Evolutionary conservation across 2,888 invertebrate species (phyloP).

Genomic region (Cryptocephalus moraei): DNA sequence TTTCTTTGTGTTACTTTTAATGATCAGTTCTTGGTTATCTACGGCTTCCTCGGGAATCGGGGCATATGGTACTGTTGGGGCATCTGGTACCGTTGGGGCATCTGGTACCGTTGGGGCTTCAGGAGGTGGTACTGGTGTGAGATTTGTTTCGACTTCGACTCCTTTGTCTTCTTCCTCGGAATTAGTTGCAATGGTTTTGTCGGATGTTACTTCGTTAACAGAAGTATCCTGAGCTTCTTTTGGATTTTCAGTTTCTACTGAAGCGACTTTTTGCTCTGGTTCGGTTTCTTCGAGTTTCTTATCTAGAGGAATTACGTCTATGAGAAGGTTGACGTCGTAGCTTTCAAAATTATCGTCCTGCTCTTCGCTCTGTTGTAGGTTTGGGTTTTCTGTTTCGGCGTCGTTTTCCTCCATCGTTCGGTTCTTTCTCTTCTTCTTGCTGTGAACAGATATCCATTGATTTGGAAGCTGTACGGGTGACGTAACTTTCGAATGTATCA

Average conservation of each 20-base stretch:
- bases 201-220: background rate
- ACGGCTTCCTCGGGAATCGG: conserved; percentile 4
- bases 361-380: conserved; percentile 9
- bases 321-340: conserved; percentile 26
- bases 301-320: conserved; percentile 23
- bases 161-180: conserved; percentile 5
- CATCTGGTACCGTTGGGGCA: background rate
- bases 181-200: conserved; percentile 9
- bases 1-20: conserved; percentile 19
- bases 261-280: too few species aligned
- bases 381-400: conserved; percentile 10
- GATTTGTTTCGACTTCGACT: conserved; percentile 1
- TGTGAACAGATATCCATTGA: conserved; percentile 37
- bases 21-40: conserved; percentile 1
- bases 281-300: background rate
- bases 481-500: too few species aligned
- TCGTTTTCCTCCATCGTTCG: conserved; percentile 23
- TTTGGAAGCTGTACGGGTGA: conserved; percentile 12
- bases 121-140: background rate
- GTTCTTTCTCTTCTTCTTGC: conserved; percentile 34
- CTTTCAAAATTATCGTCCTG: conserved; percentile 22
- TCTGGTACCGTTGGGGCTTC: background rate
- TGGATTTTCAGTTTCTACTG: too few species aligned
- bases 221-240: background rate
- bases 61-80: too few species aligned